A percentile compares a stretch with the other conserved stretches of the same genome.
Conservation (phyloP, 2,797 vertebrate genomes). For the Sebastes iracundus region DNA sequence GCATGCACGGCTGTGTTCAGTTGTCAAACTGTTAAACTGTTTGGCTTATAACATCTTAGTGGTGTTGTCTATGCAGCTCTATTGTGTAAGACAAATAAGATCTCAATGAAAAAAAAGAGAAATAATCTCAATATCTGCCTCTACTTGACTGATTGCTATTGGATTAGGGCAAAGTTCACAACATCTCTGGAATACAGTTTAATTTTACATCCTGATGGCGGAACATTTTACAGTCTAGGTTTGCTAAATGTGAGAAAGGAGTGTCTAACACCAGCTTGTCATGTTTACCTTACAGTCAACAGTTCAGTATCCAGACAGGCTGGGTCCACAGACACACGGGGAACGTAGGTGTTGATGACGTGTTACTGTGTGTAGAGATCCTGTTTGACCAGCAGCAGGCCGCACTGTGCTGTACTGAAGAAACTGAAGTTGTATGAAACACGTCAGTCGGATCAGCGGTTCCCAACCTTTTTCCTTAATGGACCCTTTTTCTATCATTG, state of each 20-base stretch:
- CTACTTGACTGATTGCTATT: neutral
- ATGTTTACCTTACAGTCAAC: constrained; percentile 55
- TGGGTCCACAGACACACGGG: neutral
- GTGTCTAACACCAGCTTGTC: constrained; percentile 37
- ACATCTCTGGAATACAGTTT: too few relatives aligned
- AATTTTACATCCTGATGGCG: neutral
- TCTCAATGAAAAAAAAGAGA: neutral
- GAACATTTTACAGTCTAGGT: neutral
- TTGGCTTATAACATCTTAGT: neutral
- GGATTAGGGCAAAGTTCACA: neutral
- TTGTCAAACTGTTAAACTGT: neutral
- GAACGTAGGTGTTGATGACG: neutral
- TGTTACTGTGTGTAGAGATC: constrained; percentile 4
- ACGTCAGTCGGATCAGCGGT: too few relatives aligned
- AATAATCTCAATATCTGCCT: neutral
- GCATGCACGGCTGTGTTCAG: neutral
- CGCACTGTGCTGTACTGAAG: neutral
- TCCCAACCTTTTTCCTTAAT: too few relatives aligned
- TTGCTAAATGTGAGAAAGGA: neutral
- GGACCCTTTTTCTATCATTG: too few relatives aligned
- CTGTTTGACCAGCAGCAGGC: constrained; percentile 16
- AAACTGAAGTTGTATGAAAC: neutral
- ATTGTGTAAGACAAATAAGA: neutral
- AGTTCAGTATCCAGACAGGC: constrained; percentile 15
- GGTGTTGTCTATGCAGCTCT: neutral